Evolutionary conservation across 2,888 invertebrate genomes (phyloP), one percentile per base, ranked within the genome.

Genomic region (Andrena fulva): DNA sequence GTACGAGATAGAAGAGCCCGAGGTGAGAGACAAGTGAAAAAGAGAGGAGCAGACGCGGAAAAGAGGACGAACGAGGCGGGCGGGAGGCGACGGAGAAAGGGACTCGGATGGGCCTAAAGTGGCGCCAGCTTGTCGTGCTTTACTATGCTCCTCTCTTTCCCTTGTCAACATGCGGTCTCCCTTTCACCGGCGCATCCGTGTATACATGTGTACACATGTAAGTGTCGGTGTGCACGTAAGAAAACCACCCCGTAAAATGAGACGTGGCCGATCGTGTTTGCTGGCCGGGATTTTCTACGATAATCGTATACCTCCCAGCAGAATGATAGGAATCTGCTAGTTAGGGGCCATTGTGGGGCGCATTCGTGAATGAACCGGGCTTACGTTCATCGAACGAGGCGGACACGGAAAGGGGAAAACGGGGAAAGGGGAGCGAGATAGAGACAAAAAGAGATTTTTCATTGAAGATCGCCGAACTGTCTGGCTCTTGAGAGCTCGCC

Each of bases 91-190:
- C n/a, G 78, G 80, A 76, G 83, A 85, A 82, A 86, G 81, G 82
- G 82, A 77, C 24, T 81, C 60, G 79, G 85, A 87, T 80, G 84
- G 83, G 70, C 80, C 85, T 85, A 87, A 89, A 89, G 89, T 92
- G 93, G 93, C 93, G 93, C 93, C 93, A 91, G 92, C 87, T 91
- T 91, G 92, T 91, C 92, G 92, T 89, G 88, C 80, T 74, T 60
- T 71, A 67, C 82, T 66, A 52, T 71, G 62, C 54, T 67, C 31
- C 56, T 80, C 76, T 77, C 64, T 74, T 74, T 72, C 56, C 72
- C 75, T 62, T 64, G 76, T 84, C 77, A 80, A 74, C 77, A 54
- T 68, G 84, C 82, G 72, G 72, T 80, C 77, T 69, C 73, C 78
- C 64, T 84, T 63, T 50, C 56, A 31, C 70, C 59, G 42, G 12